Evolutionary conservation across 2,888 invertebrate species (phyloP).

Genomic region (Hyles lineata): DNA sequence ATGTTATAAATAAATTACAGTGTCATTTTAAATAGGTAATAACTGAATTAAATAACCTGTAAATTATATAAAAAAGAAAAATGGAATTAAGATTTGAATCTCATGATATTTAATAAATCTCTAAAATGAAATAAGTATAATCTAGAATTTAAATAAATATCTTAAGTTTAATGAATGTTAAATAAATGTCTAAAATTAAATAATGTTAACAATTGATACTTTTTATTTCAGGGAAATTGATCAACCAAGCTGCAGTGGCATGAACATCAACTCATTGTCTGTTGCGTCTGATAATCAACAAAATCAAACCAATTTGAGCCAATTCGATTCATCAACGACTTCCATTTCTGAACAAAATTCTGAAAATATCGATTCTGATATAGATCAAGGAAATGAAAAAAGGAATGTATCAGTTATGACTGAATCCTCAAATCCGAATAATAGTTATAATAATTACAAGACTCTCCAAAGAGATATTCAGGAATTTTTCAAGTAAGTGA

Average conservation of each 20-base stretch:
- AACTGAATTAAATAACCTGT: too few species aligned
- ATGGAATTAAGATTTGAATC: too few species aligned
- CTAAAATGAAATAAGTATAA: too few species aligned
- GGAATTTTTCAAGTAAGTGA: constrained; percentile 66
- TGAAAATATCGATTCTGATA: constrained; percentile 54
- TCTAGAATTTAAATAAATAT: too few species aligned
- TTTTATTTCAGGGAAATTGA: constrained; percentile 53
- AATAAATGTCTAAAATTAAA: too few species aligned
- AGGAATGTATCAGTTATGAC: constrained; percentile 60
- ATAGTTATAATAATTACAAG: constrained; percentile 35
- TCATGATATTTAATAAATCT: too few species aligned
- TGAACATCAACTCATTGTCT: constrained; percentile 41
- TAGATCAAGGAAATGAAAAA: constrained; percentile 44
- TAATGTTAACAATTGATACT: background rate
- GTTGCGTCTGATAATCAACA: constrained; percentile 45
- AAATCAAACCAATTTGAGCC: constrained; percentile 42
- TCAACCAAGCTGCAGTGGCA: constrained; percentile 55
- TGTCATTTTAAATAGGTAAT: too few species aligned
- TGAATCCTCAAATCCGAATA: constrained; percentile 45
- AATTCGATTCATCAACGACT: constrained; percentile 55
- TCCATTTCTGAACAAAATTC: constrained; percentile 59
- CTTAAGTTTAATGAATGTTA: too few species aligned
- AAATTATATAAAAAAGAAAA: too few species aligned
- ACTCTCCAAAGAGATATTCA: constrained; percentile 54
- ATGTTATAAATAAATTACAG: too few species aligned